phyloP scores from a whole-genome alignment of 2,888 invertebrate genomes.

The Pollenia labialis region DNA sequence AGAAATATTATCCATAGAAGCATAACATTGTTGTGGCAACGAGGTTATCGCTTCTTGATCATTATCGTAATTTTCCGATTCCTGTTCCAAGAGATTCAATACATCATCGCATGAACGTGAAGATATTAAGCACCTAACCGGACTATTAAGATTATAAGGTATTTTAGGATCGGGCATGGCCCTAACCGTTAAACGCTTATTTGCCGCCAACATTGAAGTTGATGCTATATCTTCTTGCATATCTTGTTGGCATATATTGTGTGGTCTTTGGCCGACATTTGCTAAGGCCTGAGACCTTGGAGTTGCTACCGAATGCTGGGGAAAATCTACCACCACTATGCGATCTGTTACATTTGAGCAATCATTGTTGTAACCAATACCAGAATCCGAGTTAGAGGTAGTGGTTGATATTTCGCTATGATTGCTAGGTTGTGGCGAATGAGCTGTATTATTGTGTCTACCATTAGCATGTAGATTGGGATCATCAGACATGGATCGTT shows the following conservation, averaged over 20 bases:
- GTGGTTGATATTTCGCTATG: conserved; percentile 92
- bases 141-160: conserved; percentile 83
- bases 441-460: conserved; percentile 84
- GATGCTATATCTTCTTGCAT: conserved; percentile 56
- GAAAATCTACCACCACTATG: conserved; percentile 91
- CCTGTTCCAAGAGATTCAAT: conserved; percentile 83
- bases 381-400: conserved; percentile 97
- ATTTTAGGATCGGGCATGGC: conserved; percentile 87
- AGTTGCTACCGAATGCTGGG: conserved; percentile 78
- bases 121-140: conserved; percentile 80
- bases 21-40: conserved; percentile 76
- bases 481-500: conserved; percentile 76
- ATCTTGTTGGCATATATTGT: conserved; percentile 66
- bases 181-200: conserved; percentile 86
- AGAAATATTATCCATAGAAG: conserved; percentile 87
- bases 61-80: conserved; percentile 54
- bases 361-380: conserved; percentile 96
- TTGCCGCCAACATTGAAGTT: conserved; percentile 66
- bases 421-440: conserved; percentile 93
- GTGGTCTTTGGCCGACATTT: conserved; percentile 53
- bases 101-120: conserved; percentile 86
- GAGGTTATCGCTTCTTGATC: conserved; percentile 43
- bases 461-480: conserved; percentile 75
- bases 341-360: conserved; percentile 92
- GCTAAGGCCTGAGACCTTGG: conserved; percentile 52